Conservation (phyloP, 2,888 invertebrate species). For the Dasypolia templi region DNA sequence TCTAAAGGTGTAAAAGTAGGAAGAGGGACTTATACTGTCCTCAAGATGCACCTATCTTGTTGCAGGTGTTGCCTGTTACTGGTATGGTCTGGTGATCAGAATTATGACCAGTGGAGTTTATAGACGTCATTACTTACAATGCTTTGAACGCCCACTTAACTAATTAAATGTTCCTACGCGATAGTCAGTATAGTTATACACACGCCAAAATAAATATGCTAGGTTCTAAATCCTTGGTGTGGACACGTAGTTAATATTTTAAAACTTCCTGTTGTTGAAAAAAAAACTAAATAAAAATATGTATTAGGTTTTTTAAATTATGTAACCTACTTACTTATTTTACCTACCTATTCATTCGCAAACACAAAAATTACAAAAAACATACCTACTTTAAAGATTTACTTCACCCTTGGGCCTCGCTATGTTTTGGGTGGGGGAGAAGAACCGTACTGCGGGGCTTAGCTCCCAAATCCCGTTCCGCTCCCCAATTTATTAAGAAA, state of each 20-base stretch:
- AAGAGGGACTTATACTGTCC: neutral
- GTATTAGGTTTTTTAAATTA: too few species aligned
- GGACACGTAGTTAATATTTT: neutral
- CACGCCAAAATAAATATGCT: neutral
- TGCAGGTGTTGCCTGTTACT: neutral
- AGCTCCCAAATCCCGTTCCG: neutral
- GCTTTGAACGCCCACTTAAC: neutral
- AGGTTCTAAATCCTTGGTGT: neutral
- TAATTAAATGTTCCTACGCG: neutral
- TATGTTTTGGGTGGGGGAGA: neutral
- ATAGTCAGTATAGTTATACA: neutral
- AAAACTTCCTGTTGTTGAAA: neutral
- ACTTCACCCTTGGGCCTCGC: neutral
- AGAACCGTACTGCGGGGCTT: too few species aligned
- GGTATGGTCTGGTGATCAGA: neutral
- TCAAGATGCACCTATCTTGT: neutral
- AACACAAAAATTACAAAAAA: neutral
- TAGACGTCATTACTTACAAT: neutral
- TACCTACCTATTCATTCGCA: neutral
- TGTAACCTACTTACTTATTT: too few species aligned
- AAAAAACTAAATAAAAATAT: too few species aligned
- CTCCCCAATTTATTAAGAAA: neutral
- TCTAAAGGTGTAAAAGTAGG: neutral
- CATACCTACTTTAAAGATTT: neutral
- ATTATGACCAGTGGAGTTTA: neutral